Percentiles rank a stretch among this genome's conserved stretches.
These are phyloP conservation scores for Anisognathus igniventris DNA, from an alignment of 2,797 vertebrate species.

Conservation along the genomic window DNA sequence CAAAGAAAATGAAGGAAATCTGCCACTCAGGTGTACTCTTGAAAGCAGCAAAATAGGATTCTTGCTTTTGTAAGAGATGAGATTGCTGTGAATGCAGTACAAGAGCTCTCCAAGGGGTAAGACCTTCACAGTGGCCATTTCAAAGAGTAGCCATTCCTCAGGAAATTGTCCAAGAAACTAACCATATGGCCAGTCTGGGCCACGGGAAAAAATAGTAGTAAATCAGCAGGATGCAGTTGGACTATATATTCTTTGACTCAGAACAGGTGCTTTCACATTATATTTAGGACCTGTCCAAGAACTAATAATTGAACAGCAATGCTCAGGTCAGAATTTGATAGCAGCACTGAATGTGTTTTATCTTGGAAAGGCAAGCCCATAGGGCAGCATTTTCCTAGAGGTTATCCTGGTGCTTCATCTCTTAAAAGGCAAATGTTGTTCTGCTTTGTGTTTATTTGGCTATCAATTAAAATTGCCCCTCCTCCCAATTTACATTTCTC, in stretches of 20 bases:
- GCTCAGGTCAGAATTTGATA: neutral
- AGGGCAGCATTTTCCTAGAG: neutral
- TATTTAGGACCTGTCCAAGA: neutral
- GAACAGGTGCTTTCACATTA: neutral
- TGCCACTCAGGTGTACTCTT: neutral
- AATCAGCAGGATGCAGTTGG: constrained; percentile 19
- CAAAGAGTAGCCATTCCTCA: neutral
- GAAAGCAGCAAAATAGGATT: neutral
- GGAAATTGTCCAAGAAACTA: neutral
- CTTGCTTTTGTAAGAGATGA: neutral
- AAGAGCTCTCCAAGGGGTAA: neutral
- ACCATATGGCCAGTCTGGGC: constrained; percentile 39
- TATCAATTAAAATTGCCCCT: neutral
- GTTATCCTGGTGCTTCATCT: neutral
- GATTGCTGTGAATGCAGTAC: neutral
- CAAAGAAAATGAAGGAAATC: neutral
- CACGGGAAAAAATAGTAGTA: constrained; percentile 3
- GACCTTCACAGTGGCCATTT: neutral
- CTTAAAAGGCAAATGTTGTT: neutral
- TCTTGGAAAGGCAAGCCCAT: neutral
- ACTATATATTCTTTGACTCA: neutral
- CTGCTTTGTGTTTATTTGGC: neutral
- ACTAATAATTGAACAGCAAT: neutral
- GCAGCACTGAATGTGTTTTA: neutral
- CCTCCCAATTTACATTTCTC: neutral